These are phyloP conservation scores for Nixonia krombeini DNA, from an alignment of 1,140 invertebrate genomes.

Conservation along the genomic window DNA sequence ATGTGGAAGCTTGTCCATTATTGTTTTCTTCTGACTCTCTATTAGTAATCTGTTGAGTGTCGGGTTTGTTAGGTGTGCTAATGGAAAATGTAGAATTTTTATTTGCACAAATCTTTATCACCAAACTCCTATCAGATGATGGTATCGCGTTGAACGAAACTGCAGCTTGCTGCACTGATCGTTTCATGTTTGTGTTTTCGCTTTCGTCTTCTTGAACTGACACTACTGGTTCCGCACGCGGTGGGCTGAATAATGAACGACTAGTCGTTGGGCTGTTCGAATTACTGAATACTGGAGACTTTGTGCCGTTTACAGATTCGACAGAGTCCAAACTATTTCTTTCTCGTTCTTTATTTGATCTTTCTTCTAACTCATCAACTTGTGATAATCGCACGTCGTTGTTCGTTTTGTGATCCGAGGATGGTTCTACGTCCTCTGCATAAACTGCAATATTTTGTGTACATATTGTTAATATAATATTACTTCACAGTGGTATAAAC, in stretches of 20 bases:
- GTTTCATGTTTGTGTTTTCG: background rate
- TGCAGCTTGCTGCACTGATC: slow-evolving; percentile 28
- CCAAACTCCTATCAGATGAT: slow-evolving; percentile 61
- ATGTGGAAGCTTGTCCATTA: slow-evolving; percentile 54
- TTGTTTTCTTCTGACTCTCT: slow-evolving; percentile 64
- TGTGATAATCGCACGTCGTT: background rate
- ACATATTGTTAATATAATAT: too few relatives aligned
- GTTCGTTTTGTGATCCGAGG: background rate
- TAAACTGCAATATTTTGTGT: background rate
- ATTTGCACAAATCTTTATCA: slow-evolving; percentile 69
- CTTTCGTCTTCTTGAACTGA: slow-evolving; percentile 16
- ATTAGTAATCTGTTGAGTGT: slow-evolving; percentile 19
- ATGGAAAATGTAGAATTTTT: slow-evolving; percentile 66
- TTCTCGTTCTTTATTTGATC: background rate
- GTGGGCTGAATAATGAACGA: slow-evolving; percentile 51
- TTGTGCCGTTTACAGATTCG: background rate
- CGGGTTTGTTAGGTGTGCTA: slow-evolving; percentile 32
- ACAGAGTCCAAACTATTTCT: too few relatives aligned
- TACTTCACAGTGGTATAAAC: too few relatives aligned
- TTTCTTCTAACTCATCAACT: background rate
- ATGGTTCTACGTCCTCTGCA: background rate
- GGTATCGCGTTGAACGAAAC: slow-evolving; percentile 55
- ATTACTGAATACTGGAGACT: slow-evolving; percentile 32
- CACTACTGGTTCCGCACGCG: slow-evolving; percentile 15
- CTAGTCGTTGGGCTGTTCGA: slow-evolving; percentile 28